Base-by-base conservation (phyloP, 2,888 invertebrate genomes). In the Portevinia maculata region DNA sequence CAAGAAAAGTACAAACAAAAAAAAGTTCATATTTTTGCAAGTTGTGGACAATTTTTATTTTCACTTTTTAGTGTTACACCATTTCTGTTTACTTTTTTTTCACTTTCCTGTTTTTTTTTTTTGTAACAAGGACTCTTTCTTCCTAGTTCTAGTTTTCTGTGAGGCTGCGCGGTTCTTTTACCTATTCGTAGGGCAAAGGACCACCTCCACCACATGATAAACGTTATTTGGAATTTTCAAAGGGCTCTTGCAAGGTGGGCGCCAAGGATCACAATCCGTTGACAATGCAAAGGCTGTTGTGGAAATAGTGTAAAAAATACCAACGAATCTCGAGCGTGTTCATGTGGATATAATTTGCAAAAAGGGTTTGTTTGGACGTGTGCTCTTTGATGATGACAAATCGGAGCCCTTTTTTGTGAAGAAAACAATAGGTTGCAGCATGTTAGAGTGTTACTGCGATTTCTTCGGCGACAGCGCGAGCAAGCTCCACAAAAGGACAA, bases 121-220 rank as follows among this genome's bases (percentile, higher is more conserved):
- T 41, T 28, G 39, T 19, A 8, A n/a, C 52, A 39, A 39, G 53
- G 37, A 62, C 34, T 19, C 19, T 30, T 41, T 59, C 39, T 53
- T 46, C 64, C 44, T 53, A 73, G 44, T 44, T 34, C 24, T 44
- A 37, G 53, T 73, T n/a, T 24, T 55, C 17, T 65, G 19, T 73
- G 41, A 17, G 44, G 53, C 17, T 53, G 19, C 34, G 19, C 13
- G 34, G 32, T 34, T 60, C 53, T 70, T 62, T 53, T 39, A 34
- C 39, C 71, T 59, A 34, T 44, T 32, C 13, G 21, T 1, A 55
- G 19, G 48, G 34, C 41, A 30, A 32, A 41, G 6, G 15, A 44
- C 32, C n/a, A 15, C 6, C 24, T 24, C 24, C 3, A n/a, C 34
- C 3, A 13, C 37, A 37, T 6, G 2, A 19, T 1, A n/a, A 44